Base-by-base conservation (phyloP, 2,888 invertebrate species). In the Ochropacha duplaris region DNA sequence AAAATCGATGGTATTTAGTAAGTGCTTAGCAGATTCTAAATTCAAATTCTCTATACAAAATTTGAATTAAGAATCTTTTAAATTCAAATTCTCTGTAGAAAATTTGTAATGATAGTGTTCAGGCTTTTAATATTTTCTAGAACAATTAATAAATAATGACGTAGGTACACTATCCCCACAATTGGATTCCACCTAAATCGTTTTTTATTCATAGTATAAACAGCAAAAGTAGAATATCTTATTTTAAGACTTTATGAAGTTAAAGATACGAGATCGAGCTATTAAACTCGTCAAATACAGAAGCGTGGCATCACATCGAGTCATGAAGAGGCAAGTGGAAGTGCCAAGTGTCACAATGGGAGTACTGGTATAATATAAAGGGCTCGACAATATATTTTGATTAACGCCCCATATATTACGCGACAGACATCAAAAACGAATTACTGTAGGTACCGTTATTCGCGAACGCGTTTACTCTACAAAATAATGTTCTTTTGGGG, bases 381-480 rank as follows among this genome's bases (percentile, higher is more conserved):
- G 75, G 74, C 73, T 65, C 68, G 65, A 80, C 82, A 78, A 75
- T 86, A 86, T 83, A 84, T 84, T 86, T 86, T 85, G 84, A 83
- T 84, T 84, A 84, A 78, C 76, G 65, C 73, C 62, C 71, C 71
- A 74, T 77, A 77, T 73, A 81, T 81, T 79, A 81, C 78, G 73
- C 70, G 78, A 78, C 79, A 79, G 78, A 83, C 84, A 84, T 84
- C 83, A 85, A 85, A 84, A 83, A 80, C 81, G 82, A 79, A 83
- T 84, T 83, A 84, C 81, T 72, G 24, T 5, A 24, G n/a, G 71
- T 64, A 74, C 79, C 75, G 76, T 81, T 81, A 81, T 73, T 80
- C 44, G 5, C 74, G 72, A 69, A 68, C 68, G 74, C 72, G 76
- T 72, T 70, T 68, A 76, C 76, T 75, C 72, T 75, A 72, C 67